Evolutionary conservation across 2,888 invertebrate species (phyloP).

Genomic region (Drosophila fungiperda): DNA sequence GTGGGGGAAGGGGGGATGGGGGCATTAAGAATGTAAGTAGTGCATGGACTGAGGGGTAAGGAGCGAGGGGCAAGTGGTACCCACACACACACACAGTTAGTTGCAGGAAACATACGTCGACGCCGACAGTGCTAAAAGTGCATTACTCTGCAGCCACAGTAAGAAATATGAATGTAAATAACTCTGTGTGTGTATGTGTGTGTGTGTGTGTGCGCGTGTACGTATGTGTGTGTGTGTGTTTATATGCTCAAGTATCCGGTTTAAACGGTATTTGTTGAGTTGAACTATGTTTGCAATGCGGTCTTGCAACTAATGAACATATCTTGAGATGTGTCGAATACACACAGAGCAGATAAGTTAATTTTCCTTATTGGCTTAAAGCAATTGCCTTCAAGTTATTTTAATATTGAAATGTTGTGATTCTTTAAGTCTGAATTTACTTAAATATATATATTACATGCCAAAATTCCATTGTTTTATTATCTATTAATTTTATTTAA

Average conservation of each 20-base stretch:
- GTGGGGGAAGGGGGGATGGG: too few relatives aligned
- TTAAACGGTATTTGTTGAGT: constrained; percentile 28
- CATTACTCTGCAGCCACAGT: constrained; percentile 57
- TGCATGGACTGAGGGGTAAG: background rate
- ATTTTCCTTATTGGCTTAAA: background rate
- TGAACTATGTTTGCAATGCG: constrained; percentile 38
- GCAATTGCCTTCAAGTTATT: background rate
- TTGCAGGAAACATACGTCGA: constrained; percentile 59
- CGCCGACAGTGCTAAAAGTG: constrained; percentile 65
- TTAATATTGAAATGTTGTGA: background rate
- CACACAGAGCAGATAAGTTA: constrained; percentile 8
- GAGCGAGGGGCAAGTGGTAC: background rate
- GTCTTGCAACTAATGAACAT: constrained; percentile 38
- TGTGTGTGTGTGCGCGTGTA: background rate
- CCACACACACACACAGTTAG: constrained; percentile 23
- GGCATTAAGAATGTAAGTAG: background rate
- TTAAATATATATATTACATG: background rate
- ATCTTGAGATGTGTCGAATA: constrained; percentile 26
- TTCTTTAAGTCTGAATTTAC: background rate
- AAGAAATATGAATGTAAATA: constrained; percentile 4
- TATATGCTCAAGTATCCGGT: constrained; percentile 34
- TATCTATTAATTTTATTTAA: background rate
- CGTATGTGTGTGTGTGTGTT: background rate
- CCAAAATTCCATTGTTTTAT: background rate
- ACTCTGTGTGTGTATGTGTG: background rate